Evolutionary conservation across 2,797 vertebrate species (phyloP).

Genomic region (Meriones psammophilus): DNA sequence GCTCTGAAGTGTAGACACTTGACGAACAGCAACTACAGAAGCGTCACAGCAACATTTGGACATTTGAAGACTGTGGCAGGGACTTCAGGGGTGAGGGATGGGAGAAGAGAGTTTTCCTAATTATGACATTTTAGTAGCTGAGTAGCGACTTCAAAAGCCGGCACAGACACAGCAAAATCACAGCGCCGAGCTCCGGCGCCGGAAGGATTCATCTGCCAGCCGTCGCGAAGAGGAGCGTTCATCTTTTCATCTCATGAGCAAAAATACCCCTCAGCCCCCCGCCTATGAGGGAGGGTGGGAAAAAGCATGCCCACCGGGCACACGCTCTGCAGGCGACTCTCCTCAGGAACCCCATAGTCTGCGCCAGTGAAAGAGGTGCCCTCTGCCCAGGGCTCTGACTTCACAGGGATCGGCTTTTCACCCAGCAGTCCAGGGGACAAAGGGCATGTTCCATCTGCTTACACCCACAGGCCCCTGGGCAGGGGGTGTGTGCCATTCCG

Average conservation of each 20-base stretch:
- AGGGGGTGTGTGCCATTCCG: not conserved
- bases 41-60: constrained; percentile 58
- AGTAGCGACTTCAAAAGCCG: constrained; percentile 59
- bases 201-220: constrained; percentile 36
- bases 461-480: not conserved
- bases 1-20: constrained; percentile 19
- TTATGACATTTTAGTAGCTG: constrained; percentile 13
- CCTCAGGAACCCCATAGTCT: not conserved
- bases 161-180: not conserved
- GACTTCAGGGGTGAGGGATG: not conserved
- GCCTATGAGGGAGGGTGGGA: not conserved
- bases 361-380: not conserved
- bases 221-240: not conserved
- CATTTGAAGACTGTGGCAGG: constrained; percentile 37
- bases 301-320: not conserved
- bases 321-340: not conserved
- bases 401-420: constrained; percentile 59
- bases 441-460: constrained; percentile 29
- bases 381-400: not conserved
- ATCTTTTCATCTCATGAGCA: constrained; percentile 51
- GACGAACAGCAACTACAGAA: constrained; percentile 9
- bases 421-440: constrained; percentile 39
- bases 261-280: not conserved
- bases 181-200: not conserved
- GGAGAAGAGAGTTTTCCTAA: constrained; percentile 57